Evolutionary conservation across 2,888 invertebrate genomes (phyloP), one percentile per base, ranked within the genome.

Genomic region (Scelioninae gen. 1): DNA sequence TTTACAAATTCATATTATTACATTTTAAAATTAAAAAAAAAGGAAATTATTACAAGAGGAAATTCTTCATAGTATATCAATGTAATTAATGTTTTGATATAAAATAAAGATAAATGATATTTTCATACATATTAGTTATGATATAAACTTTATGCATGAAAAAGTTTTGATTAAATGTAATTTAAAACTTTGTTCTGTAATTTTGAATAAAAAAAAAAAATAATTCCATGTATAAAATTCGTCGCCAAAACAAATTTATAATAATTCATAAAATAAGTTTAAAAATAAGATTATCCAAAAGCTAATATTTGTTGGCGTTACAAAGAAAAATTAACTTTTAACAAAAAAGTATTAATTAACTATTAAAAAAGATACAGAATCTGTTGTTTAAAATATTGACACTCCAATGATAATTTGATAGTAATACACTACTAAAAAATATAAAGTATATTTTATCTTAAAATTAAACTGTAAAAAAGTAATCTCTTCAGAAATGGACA

Each of bases 381-480:
- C 5, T 8, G 34, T 5, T 34, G 10, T 34, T 34, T 4, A 34
- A 34, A 34, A 10, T 34, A 4, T 23, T 23, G 23, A 23, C 4
- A 23, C 23, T 23, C 4, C 23, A 23, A 23, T 4, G 4, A 23
- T 23, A 23, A 16, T 15, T 47, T 47, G 47, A 43, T 11, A n/a
- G n/a, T n/a, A 43, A 10, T 43, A 43, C 15, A 5, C 6, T 4
- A 49, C 9, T 49, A 3, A 49, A 49, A 23, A 49, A 49, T 49
- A 6, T 49, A 11, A 49, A 29, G 23, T 13, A 29, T n/a, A n/a
- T 49, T 60, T 60, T 0, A 43, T 29, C 29, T n/a, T 40, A 43
- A 43, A 29, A 60, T 40, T 60, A 23, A 29, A n/a, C 23, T 43
- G n/a, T 60, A 60, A 60, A 60, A 43, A 11, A 43, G 40, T 32